A percentile compares a stretch with the other conserved stretches of the same genome.
These are phyloP conservation scores for Tylochromis polylepis DNA, from an alignment of 2,113 vertebrate genomes.

Conservation along the genomic window DNA sequence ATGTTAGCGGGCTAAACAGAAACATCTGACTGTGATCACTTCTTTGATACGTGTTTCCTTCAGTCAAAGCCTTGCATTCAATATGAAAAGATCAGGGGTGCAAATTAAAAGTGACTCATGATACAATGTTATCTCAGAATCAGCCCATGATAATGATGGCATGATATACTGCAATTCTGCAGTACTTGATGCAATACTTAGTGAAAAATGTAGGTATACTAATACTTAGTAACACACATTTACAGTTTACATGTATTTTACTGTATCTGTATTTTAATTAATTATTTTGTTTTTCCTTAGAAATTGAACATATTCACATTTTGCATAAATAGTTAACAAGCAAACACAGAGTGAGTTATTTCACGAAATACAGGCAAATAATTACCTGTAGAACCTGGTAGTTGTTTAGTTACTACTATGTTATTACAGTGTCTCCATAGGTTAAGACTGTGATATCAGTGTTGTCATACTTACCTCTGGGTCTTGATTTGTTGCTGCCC, in stretches of 20 bases:
- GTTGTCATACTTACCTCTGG: conserved; percentile 64
- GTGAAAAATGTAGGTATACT: background rate
- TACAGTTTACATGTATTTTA: fast-evolving
- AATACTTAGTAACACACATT: background rate
- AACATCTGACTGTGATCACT: conserved; percentile 11
- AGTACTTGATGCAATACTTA: background rate
- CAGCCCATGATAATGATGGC: fast-evolving
- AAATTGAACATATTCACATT: background rate
- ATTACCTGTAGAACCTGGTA: background rate
- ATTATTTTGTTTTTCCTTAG: no score
- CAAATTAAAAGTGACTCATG: background rate
- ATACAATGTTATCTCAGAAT: background rate
- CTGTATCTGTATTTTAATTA: background rate
- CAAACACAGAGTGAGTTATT: background rate
- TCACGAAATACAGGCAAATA: background rate
- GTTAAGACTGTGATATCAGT: background rate
- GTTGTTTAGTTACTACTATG: background rate
- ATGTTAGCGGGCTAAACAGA: background rate
- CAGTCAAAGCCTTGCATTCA: background rate
- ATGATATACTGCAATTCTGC: background rate
- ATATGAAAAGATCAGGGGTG: background rate
- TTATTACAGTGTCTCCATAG: background rate
- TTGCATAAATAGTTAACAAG: background rate
- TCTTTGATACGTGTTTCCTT: background rate
- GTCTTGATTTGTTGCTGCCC: conserved; percentile 72